A percentile compares a stretch with the other conserved stretches of the same genome.
phyloP scores from a whole-genome alignment of 2,888 invertebrate species.

The Polymixis lichenea region DNA sequence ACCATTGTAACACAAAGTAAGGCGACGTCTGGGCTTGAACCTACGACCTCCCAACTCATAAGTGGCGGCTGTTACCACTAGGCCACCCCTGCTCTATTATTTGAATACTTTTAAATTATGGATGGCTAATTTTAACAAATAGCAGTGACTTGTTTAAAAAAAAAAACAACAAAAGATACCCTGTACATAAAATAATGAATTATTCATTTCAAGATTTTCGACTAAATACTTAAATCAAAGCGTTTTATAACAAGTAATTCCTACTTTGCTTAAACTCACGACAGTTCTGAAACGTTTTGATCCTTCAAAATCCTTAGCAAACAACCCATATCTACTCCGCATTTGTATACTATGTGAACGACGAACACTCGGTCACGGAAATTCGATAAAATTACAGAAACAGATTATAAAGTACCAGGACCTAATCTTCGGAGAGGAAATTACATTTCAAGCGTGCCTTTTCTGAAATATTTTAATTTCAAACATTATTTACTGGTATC shows the following conservation, averaged over 20 bases:
- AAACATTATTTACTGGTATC: constrained; percentile 55
- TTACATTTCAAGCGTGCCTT: constrained; percentile 41
- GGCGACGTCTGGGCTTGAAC: no score
- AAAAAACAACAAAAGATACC: no score
- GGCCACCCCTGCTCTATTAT: no score
- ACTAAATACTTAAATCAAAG: neutral
- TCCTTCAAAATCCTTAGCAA: constrained; percentile 1
- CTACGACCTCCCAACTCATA: no score
- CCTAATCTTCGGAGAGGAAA: constrained; percentile 49
- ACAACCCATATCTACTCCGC: constrained; percentile 16
- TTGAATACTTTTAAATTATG: no score
- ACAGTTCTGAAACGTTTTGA: neutral
- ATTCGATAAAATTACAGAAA: constrained; percentile 38
- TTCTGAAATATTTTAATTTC: constrained; percentile 44
- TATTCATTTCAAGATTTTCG: neutral
- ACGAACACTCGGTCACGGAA: constrained; percentile 18
- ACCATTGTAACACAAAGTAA: no score
- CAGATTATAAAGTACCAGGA: constrained; percentile 36
- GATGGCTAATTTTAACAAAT: no score
- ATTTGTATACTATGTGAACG: constrained; percentile 2
- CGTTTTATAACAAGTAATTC: neutral
- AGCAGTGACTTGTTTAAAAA: neutral
- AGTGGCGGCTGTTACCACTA: no score
- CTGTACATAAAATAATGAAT: neutral
- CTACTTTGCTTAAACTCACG: neutral